A percentile compares a stretch with the other conserved stretches of the same genome.
These are phyloP conservation scores for Heterotilapia buettikoferi DNA, from an alignment of 2,113 vertebrate genomes.

Conservation along the genomic window DNA sequence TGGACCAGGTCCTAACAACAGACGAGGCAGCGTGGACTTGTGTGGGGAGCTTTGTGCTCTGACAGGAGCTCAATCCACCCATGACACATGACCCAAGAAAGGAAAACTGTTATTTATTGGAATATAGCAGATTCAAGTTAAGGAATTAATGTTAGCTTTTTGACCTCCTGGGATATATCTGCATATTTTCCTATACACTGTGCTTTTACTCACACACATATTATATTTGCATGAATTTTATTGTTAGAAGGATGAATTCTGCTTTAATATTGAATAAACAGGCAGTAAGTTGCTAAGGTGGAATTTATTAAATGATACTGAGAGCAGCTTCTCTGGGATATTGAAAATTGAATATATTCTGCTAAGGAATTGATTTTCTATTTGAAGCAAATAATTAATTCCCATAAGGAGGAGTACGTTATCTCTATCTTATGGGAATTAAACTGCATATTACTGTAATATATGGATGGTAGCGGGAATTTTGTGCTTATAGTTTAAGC, in stretches of 20 bases:
- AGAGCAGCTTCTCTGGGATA: slow-evolving; percentile 31
- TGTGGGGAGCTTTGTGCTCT: slow-evolving; percentile 74
- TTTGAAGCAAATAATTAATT: slow-evolving; percentile 40
- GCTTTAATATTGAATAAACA: slow-evolving; percentile 55
- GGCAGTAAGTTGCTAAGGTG: slow-evolving; percentile 34
- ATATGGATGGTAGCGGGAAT: slow-evolving; percentile 15
- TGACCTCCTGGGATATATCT: slow-evolving; percentile 6
- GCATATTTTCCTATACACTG: not conserved
- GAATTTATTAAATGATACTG: slow-evolving; percentile 49
- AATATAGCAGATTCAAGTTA: slow-evolving; percentile 50
- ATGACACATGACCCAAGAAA: slow-evolving; percentile 67
- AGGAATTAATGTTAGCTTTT: slow-evolving; percentile 53
- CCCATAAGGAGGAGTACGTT: not conserved
- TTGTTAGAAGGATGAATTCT: slow-evolving; percentile 44
- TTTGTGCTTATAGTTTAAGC: not conserved
- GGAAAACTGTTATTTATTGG: slow-evolving; percentile 62
- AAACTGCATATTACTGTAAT: slow-evolving; percentile 1
- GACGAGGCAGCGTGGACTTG: slow-evolving; percentile 70
- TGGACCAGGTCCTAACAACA: slow-evolving; percentile 75
- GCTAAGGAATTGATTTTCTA: slow-evolving; percentile 46
- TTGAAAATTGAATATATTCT: slow-evolving; percentile 50
- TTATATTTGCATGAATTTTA: slow-evolving; percentile 29
- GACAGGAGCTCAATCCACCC: slow-evolving; percentile 71
- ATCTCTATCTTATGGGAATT: slow-evolving; percentile 29
- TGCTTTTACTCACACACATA: slow-evolving; percentile 32